These are phyloP conservation scores for Eueremaeus valkanovi DNA, from an alignment of 2,888 invertebrate species.

Conservation along the genomic window DNA sequence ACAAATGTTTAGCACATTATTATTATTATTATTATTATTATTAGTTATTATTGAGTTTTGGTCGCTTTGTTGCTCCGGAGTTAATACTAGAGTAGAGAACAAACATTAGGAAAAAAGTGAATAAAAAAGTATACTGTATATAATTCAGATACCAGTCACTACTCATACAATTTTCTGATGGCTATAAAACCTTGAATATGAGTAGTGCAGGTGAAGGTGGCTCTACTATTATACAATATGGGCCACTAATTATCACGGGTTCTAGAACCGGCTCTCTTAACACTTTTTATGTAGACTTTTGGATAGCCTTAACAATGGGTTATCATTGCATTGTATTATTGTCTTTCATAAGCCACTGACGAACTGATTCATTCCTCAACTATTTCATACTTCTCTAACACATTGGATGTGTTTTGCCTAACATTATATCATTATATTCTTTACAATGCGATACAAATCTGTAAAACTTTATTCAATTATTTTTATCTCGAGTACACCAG, in stretches of 20 bases:
- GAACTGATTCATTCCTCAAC: neutral
- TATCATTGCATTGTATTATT: neutral
- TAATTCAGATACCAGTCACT: neutral
- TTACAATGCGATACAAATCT: neutral
- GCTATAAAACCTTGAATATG: slow-evolving; percentile 14
- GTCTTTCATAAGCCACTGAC: neutral
- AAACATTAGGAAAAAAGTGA: neutral
- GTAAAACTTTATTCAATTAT: neutral
- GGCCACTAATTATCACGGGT: slow-evolving; percentile 5
- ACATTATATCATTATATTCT: too few species aligned
- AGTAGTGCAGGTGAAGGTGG: slow-evolving; percentile 24
- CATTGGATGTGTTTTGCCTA: neutral
- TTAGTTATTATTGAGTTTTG: neutral
- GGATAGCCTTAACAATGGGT: neutral
- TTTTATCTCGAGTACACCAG: neutral
- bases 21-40: too few species aligned
- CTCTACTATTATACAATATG: neutral
- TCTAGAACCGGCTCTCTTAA: slow-evolving; percentile 16
- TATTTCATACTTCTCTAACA: neutral
- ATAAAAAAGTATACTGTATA: neutral
- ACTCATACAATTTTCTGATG: neutral
- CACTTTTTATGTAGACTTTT: neutral
- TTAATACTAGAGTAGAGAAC: neutral
- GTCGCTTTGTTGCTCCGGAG: neutral
- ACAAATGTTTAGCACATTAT: neutral